A percentile compares a stretch with the other conserved stretches of the same genome.
phyloP scores from a whole-genome alignment of 2,797 vertebrate species.

The Cetoscarus ocellatus region DNA sequence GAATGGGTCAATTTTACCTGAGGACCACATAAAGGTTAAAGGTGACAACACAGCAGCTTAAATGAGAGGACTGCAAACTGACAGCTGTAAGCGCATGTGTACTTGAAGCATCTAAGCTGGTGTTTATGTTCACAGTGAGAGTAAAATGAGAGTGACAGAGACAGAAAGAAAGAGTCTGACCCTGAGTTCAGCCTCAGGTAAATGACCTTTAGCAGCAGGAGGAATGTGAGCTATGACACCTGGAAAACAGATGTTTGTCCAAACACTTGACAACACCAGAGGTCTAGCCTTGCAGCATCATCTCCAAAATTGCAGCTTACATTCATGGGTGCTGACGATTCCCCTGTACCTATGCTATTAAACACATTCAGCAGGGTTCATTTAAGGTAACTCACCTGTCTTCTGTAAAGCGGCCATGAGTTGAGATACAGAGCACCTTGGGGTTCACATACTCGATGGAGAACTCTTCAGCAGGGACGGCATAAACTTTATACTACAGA shows the following conservation, averaged over 20 bases:
- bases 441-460: slow-evolving; percentile 88
- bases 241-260: slow-evolving; percentile 69
- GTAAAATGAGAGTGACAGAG: slow-evolving; percentile 22
- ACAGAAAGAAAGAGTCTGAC: slow-evolving; percentile 28
- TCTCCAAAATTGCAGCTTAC: slow-evolving; percentile 22
- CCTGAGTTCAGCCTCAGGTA: slow-evolving; percentile 50
- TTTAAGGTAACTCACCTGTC: slow-evolving; percentile 83
- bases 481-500: slow-evolving; percentile 90
- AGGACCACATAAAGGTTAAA: too few relatives aligned
- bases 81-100: slow-evolving; percentile 16
- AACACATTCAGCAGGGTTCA: neutral
- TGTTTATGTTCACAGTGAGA: slow-evolving; percentile 22
- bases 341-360: slow-evolving; percentile 5
- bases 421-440: slow-evolving; percentile 88
- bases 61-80: slow-evolving; percentile 30
- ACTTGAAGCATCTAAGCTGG: slow-evolving; percentile 7
- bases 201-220: slow-evolving; percentile 25
- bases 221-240: slow-evolving; percentile 52
- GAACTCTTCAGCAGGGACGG: slow-evolving; percentile 89
- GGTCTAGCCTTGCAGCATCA: neutral
- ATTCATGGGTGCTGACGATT: neutral
- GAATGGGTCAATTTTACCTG: too few relatives aligned
- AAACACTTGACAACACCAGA: slow-evolving; percentile 3
- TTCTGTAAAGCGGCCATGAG: slow-evolving; percentile 81
- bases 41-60: neutral